Percentiles rank a stretch among this genome's conserved stretches.
Conservation (phyloP, 2,797 vertebrate genomes). For the Peromyscus eremicus region DNA sequence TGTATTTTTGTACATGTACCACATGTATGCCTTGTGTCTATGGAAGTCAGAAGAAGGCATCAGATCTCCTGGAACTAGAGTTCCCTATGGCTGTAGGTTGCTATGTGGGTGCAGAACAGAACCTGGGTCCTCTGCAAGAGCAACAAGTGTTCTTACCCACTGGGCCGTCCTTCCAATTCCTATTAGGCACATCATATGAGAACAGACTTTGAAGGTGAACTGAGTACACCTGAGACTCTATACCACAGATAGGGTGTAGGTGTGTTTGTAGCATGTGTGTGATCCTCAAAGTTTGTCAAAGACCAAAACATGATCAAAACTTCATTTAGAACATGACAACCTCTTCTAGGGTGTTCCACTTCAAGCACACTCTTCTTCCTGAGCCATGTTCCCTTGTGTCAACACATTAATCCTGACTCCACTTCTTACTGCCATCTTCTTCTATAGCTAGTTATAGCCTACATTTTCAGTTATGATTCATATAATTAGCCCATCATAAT, state of each 20-base stretch:
- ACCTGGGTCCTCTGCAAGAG: neutral
- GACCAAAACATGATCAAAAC: neutral
- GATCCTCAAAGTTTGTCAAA: neutral
- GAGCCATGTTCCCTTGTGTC: neutral
- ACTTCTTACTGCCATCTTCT: neutral
- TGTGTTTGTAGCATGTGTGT: neutral
- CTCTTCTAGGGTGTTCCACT: accelerated
- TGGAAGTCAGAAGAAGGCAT: neutral
- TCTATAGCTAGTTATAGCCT: neutral
- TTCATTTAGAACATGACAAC: neutral
- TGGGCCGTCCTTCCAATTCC: neutral
- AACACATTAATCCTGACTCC: accelerated
- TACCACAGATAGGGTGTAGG: no score
- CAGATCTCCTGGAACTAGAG: neutral
- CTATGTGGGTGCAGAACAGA: neutral
- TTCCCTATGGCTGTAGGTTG: neutral
- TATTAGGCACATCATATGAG: neutral
- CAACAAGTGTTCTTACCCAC: neutral
- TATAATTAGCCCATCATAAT: neutral
- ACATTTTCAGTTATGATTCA: neutral
- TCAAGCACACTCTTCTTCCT: neutral
- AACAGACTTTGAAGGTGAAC: neutral
- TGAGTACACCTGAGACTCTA: neutral
- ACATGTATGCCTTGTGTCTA: neutral
- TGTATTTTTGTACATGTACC: neutral